These are phyloP conservation scores for Phaedon cochleariae DNA, from an alignment of 2,888 invertebrate species.

Conservation along the genomic window DNA sequence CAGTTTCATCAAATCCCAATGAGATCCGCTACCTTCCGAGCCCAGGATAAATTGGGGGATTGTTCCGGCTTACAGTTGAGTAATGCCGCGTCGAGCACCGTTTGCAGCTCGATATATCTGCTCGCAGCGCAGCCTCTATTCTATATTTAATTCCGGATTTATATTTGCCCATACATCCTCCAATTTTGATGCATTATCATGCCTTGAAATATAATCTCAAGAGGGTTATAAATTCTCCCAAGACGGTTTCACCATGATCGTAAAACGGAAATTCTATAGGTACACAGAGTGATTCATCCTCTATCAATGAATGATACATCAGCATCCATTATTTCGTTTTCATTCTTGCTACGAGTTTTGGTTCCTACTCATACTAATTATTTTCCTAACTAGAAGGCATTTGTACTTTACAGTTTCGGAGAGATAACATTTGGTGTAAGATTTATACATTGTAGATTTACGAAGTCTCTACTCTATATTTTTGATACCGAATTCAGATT, in stretches of 20 bases:
- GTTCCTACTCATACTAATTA: too few species aligned
- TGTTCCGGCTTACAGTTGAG: slow-evolving; percentile 62
- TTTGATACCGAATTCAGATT: too few species aligned
- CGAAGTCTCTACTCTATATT: too few species aligned
- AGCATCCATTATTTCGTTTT: too few species aligned
- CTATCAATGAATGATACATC: too few species aligned
- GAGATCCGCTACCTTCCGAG: slow-evolving; percentile 62
- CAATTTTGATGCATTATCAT: slow-evolving; percentile 63
- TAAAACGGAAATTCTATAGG: too few species aligned
- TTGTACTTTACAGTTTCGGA: too few species aligned
- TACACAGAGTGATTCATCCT: too few species aligned
- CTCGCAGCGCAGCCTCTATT: slow-evolving; percentile 51
- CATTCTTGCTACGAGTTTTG: too few species aligned
- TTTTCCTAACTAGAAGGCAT: too few species aligned
- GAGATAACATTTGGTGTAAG: too few species aligned
- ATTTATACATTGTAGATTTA: too few species aligned
- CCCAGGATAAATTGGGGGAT: slow-evolving; percentile 63
- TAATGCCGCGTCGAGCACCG: slow-evolving; percentile 62
- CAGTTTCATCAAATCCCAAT: slow-evolving; percentile 64
- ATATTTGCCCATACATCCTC: slow-evolving; percentile 61
- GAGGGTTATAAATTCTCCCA: slow-evolving; percentile 53
- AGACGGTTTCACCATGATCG: slow-evolving; percentile 25
- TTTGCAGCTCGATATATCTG: slow-evolving; percentile 62
- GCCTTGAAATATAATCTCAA: slow-evolving; percentile 62
- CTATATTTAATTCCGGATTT: slow-evolving; percentile 64